Base-by-base conservation (phyloP, 2,888 invertebrate species). In the Danaus chrysippus region DNA sequence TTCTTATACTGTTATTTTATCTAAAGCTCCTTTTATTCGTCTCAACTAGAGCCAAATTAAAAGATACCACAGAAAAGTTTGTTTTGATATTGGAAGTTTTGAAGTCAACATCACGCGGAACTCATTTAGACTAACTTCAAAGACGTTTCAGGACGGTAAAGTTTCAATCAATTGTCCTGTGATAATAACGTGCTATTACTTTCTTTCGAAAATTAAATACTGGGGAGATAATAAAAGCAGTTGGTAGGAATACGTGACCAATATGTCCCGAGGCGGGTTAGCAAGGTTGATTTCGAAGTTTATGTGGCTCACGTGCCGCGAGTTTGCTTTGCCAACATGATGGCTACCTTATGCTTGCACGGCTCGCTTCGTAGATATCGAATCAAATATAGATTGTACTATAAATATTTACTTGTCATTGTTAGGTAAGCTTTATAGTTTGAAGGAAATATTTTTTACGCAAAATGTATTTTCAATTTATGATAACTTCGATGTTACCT, bases 301-400 rank as follows among this genome's bases (percentile, higher is more conserved):
- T 85, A 87, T 87, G 86, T 86, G 74, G 73, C 79, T 84, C 88
- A 87, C 88, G 88, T 87, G 71, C 69, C 70, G 69, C 73, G 82
- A 87, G 87, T 87, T 87, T 87, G 86, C 85, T 86, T 81, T 82
- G 81, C 83, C 83, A 84, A 84, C 84, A 84, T 83, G 74, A 79
- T 75, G 82, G 84, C 82, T 84, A 79, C 80, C 82, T 84, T 79
- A 79, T 73, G 79, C 78, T 72, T 71, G 77, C 76, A 76, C 77
- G 75, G 73, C 71, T 74, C 75, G 73, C 73, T 73, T 72, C 70
- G 69, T 74, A 70, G 75, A 82, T 82, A 85, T 85, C 82, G 80
- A 83, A 84, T 85, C 81, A 80, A 79, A 82, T 76, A 76, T 75
- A 76, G 77, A 80, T 79, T 76, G 57, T 15, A 46, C 46, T 46